These are phyloP conservation scores for Etheostoma spectabile DNA, from an alignment of 2,113 vertebrate species.

Conservation along the genomic window DNA sequence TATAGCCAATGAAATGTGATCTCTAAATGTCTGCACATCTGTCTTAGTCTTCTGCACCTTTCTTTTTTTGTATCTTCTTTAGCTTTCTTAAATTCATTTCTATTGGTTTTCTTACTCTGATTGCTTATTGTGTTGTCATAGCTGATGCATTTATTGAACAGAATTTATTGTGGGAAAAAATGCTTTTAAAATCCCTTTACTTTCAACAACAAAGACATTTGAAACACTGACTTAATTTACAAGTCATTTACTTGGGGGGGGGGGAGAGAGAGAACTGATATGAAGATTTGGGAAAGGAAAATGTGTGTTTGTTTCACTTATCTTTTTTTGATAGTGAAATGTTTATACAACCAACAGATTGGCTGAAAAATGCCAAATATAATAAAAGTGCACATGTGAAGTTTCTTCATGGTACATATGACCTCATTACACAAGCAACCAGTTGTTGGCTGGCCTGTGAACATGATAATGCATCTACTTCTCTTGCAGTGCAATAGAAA, in stretches of 20 bases:
- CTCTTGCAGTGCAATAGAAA: neutral
- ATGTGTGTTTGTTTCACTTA: neutral
- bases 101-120: neutral
- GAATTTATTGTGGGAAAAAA: neutral
- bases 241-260: neutral
- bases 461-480: neutral
- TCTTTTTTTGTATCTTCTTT: neutral
- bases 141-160: neutral
- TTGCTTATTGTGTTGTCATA: neutral
- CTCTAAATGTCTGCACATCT: neutral
- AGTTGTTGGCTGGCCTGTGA: neutral
- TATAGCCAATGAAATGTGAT: conserved; percentile 15
- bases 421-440: neutral
- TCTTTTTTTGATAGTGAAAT: neutral
- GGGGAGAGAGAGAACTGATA: neutral
- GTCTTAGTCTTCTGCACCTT: neutral
- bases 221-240: neutral
- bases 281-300: neutral
- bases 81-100: neutral
- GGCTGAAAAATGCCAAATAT: neutral
- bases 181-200: neutral
- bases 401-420: neutral
- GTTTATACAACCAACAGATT: conserved; percentile 3
- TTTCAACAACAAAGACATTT: neutral
- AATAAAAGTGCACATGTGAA: neutral